These are phyloP conservation scores for Thymelicus sylvestris DNA, from an alignment of 2,888 invertebrate species.

Conservation along the genomic window DNA sequence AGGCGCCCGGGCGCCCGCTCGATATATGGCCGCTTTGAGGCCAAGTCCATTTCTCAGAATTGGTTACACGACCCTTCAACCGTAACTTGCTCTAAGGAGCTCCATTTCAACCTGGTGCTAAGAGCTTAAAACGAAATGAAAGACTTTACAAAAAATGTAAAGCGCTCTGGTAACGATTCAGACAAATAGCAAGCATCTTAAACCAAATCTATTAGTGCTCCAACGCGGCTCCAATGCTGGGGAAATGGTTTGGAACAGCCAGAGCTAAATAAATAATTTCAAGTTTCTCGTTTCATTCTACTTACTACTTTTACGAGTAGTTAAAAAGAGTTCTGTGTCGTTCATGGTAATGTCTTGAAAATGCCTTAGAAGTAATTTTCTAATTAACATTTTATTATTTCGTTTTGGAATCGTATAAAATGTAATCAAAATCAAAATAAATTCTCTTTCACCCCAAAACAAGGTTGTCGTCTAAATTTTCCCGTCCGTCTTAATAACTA, in stretches of 20 bases:
- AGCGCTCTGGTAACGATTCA: slow-evolving; percentile 6
- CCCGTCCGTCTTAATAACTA: slow-evolving; percentile 14
- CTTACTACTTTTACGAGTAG: too few species aligned
- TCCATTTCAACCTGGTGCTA: slow-evolving; percentile 24
- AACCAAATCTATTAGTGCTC: slow-evolving; percentile 20
- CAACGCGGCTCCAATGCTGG: background rate
- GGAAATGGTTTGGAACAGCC: slow-evolving; percentile 11
- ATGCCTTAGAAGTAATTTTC: too few species aligned
- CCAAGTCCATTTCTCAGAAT: slow-evolving; percentile 35
- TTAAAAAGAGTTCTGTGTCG: too few species aligned
- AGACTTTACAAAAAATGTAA: slow-evolving; percentile 20
- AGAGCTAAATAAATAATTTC: background rate
- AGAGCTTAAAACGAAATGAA: slow-evolving; percentile 9
- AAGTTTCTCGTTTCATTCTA: background rate
- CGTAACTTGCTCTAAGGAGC: slow-evolving; percentile 25
- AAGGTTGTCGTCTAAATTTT: slow-evolving; percentile 13
- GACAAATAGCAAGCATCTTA: slow-evolving; percentile 23
- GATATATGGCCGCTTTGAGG: slow-evolving; percentile 30
- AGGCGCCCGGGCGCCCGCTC: slow-evolving; percentile 14
- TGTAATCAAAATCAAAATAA: too few species aligned
- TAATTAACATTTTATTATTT: too few species aligned
- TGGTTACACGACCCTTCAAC: slow-evolving; percentile 33
- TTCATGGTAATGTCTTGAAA: too few species aligned
- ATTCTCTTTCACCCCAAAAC: background rate
- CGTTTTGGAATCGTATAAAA: too few species aligned